phyloP scores from a whole-genome alignment of 2,113 vertebrate species.

The Osmerus eperlanus region DNA sequence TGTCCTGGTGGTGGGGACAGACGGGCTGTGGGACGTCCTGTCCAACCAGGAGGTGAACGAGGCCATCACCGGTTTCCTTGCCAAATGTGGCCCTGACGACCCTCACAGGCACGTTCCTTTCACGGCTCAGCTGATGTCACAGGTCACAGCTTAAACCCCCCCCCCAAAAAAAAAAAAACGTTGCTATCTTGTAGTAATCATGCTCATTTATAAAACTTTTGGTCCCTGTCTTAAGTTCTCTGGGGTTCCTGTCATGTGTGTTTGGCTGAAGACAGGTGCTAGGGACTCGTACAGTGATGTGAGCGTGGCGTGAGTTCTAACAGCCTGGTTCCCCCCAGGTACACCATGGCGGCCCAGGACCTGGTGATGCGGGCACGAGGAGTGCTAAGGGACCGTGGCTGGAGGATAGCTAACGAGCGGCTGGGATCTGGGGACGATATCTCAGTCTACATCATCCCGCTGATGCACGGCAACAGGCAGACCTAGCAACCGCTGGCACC shows the following conservation, averaged over 20 bases:
- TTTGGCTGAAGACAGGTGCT: too few species aligned
- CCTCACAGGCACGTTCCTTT: constrained; percentile 81
- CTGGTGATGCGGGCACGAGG: constrained; percentile 93
- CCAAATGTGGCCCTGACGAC: constrained; percentile 94
- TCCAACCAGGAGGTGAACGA: constrained; percentile 94
- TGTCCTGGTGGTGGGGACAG: constrained; percentile 90
- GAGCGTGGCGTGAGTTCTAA: too few species aligned
- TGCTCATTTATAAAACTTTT: constrained; percentile 46
- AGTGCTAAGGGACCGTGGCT: constrained; percentile 91
- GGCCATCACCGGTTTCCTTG: constrained; percentile 86
- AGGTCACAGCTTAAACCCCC: constrained; percentile 40
- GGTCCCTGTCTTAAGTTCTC: constrained; percentile 29
- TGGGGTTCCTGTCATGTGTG: not conserved
- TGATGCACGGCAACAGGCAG: constrained; percentile 84
- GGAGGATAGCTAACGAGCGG: constrained; percentile 92
- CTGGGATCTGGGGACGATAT: constrained; percentile 97
- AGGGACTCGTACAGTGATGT: too few species aligned
- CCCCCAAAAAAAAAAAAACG: constrained; percentile 25
- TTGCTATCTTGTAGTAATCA: constrained; percentile 34
- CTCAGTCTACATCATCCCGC: constrained; percentile 93
- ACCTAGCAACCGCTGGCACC: constrained; percentile 52
- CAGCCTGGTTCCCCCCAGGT: constrained; percentile 67
- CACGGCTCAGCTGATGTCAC: constrained; percentile 27
- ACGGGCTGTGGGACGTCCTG: constrained; percentile 96
- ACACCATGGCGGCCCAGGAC: constrained; percentile 94